Percentiles rank a stretch among this genome's conserved stretches.
Evolutionary conservation across 2,797 vertebrate genomes (phyloP).

Genomic region (Halcyon chelicuti): DNA sequence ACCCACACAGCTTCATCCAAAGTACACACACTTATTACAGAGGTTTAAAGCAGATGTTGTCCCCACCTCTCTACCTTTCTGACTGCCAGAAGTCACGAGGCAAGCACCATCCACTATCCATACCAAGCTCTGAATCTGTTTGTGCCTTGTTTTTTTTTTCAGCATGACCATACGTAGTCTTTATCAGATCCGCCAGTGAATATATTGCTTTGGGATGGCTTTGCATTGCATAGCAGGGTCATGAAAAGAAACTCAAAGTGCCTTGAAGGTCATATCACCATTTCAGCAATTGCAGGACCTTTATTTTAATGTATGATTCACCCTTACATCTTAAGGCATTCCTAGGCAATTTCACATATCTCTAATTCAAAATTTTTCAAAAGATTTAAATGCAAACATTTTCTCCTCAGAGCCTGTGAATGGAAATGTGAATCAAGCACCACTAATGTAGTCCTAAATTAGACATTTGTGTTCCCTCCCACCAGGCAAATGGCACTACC

Average conservation of each 20-base stretch:
- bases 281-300: background rate
- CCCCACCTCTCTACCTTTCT: background rate
- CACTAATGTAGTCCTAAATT: background rate
- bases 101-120: background rate
- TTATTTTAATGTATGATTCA: background rate
- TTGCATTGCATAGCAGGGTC: background rate
- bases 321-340: background rate
- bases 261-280: background rate
- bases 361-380: background rate
- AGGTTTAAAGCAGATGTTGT: background rate
- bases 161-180: background rate
- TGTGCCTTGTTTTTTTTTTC: background rate
- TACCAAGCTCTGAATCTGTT: background rate
- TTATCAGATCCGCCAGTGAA: background rate
- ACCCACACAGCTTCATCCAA: background rate
- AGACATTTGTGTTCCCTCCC: background rate
- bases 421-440: background rate
- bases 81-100: background rate
- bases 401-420: background rate
- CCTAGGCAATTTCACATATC: background rate
- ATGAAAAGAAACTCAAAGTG: background rate
- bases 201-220: background rate
- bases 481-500: background rate
- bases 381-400: slow-evolving; percentile 17
- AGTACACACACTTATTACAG: background rate